These are phyloP conservation scores for Aethes cnicana DNA, from an alignment of 2,888 invertebrate species.

Conservation along the genomic window DNA sequence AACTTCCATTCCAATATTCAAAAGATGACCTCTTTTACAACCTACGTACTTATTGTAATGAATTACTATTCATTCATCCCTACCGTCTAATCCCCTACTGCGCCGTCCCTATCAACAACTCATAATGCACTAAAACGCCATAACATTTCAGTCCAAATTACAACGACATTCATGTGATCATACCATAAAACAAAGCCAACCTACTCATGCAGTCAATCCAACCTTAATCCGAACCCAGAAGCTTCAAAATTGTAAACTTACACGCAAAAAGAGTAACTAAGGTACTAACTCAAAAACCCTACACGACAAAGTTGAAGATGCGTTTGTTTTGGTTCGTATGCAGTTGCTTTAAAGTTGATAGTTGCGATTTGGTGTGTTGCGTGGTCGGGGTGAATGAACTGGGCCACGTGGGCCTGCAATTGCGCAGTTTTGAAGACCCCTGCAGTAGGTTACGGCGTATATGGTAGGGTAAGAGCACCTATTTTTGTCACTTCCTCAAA, in stretches of 20 bases:
- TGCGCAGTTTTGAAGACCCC: slow-evolving; percentile 76
- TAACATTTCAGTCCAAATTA: slow-evolving; percentile 10
- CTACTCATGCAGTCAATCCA: slow-evolving; percentile 41
- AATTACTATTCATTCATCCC: slow-evolving; percentile 27
- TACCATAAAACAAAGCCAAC: slow-evolving; percentile 23
- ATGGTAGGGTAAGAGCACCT: slow-evolving; percentile 46
- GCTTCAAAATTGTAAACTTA: slow-evolving; percentile 31
- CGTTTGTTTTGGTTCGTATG: slow-evolving; percentile 32
- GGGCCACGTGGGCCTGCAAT: slow-evolving; percentile 72
- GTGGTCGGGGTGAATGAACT: slow-evolving; percentile 63
- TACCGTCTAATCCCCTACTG: slow-evolving; percentile 27
- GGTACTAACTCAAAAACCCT: slow-evolving; percentile 32
- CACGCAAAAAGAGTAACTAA: slow-evolving; percentile 12
- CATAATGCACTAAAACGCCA: slow-evolving; percentile 5
- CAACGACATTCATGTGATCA: slow-evolving; percentile 15
- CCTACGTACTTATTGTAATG: slow-evolving; percentile 23
- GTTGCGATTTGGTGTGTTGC: slow-evolving; percentile 19
- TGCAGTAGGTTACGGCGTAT: slow-evolving; percentile 68
- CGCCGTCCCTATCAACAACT: slow-evolving; percentile 6
- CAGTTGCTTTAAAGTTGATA: slow-evolving; percentile 27
- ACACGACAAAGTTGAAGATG: slow-evolving; percentile 22
- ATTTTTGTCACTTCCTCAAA: slow-evolving; percentile 18
- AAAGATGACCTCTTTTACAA: slow-evolving; percentile 25
- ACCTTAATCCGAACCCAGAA: slow-evolving; percentile 36
- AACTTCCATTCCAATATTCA: slow-evolving; percentile 26